These are phyloP conservation scores for Heliconius cydno DNA, from an alignment of 2,888 invertebrate genomes.

Conservation along the genomic window DNA sequence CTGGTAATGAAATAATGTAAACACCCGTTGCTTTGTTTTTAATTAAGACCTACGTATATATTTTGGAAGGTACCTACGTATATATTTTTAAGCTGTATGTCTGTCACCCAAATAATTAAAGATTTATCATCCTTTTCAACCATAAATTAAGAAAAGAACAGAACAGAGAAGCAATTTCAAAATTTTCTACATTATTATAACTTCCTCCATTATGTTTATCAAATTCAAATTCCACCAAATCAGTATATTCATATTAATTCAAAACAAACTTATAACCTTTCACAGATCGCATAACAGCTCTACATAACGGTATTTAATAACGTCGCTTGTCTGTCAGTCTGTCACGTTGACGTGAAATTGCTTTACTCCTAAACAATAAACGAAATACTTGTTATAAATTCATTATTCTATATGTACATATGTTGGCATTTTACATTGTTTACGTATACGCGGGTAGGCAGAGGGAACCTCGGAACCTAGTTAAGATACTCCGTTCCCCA, in stretches of 20 bases:
- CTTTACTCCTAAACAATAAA: conserved; percentile 61
- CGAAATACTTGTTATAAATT: conserved; percentile 49
- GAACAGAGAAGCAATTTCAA: too few species aligned
- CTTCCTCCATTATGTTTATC: background rate
- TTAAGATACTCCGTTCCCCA: background rate
- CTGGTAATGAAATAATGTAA: too few species aligned
- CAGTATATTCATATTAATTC: background rate
- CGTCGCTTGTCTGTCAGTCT: conserved; percentile 63
- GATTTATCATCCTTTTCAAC: too few species aligned
- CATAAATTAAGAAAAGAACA: too few species aligned
- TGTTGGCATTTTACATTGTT: too few species aligned
- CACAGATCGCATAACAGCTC: conserved; percentile 17
- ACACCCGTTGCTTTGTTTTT: too few species aligned
- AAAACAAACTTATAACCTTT: conserved; percentile 26
- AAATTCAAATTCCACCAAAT: background rate
- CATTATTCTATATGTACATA: conserved; percentile 48
- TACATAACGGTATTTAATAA: conserved; percentile 58
- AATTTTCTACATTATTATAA: too few species aligned
- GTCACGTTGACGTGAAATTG: conserved; percentile 66
- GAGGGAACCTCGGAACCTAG: background rate
- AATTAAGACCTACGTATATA: too few species aligned
- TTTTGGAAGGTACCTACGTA: too few species aligned
- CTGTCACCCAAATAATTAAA: too few species aligned
- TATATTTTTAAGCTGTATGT: too few species aligned
- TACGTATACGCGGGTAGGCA: background rate